Base-by-base conservation (phyloP, 1,140 invertebrate genomes). In the Cylas formicarius region DNA sequence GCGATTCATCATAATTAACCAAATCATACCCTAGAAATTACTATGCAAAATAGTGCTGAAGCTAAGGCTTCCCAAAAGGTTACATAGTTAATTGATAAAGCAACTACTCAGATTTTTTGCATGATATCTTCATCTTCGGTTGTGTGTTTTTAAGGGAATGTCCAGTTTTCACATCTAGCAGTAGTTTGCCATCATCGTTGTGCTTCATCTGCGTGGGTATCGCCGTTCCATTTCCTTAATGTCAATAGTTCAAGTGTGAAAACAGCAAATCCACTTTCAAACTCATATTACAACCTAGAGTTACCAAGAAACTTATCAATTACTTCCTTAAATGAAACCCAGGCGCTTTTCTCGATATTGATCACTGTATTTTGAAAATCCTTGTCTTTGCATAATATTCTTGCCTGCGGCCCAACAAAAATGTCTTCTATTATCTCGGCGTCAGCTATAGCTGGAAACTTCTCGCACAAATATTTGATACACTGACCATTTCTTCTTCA, bases 401-500 rank as follows among this genome's bases (percentile, higher is more conserved):
- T 36, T 36, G 16, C 11, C 29, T 34, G 32, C 14, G 14, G 14
- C 32, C 32, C 23, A 38, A 38, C 20, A 26, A 38, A 32, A 33
- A 38, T 38, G 5, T 13, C 23, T 38, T 38, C 29, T 32, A 13
- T 32, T 13, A 13, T 5, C 29, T 32, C 16, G 29, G 29, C 11
- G 16, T 32, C 11, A 16, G 29, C n/a, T 32, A 32, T 13, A 16
- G 29, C 29, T 32, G 29, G 29, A 32, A 32, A 32, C 16, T 32
- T 32, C 29, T 32, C 6, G 29, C 29, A 32, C 10, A 38, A 26
- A 38, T 26, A 38, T 38, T 38, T 38, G 23, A 38, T 24, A 6
- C 20, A 22, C 19, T 38, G 23, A 24, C 23, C 20, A 5, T 21
- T 36, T 36, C 22, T 38, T 14, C 26, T 7, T 38, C 22, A 18